Base-by-base conservation (phyloP, 2,797 vertebrate genomes). In the Tiaroga cobitis region DNA sequence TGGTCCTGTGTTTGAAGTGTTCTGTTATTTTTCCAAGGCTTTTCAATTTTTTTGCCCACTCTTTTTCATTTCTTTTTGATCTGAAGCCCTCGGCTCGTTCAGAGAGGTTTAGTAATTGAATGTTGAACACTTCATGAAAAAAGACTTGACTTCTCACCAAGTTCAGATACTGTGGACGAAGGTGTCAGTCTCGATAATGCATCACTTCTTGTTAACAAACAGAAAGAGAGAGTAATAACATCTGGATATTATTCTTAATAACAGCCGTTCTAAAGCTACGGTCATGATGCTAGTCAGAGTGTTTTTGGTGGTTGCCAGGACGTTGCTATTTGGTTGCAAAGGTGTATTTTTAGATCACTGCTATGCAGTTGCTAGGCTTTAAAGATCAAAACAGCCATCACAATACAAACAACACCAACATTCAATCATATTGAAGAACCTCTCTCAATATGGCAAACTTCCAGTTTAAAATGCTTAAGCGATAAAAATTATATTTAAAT, bases 1-100 rank as follows among this genome's bases (percentile, higher is more conserved):
- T 80, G 70, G 15, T 32, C 54, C 15, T 51, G 61, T 81, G 80
- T 88, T 87, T 89, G 87, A 88, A 87, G 83, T 87, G 68, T 63
- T 74, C 32, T 67, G 67, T 46, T 79, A 75, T 84, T 81, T 84
- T 67, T 54, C 46, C 39, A 70, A 61, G 51, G 73, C 39, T 59
- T 59, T 4, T 59, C 56, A 9, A n/a, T 76, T 70, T 37, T 79
- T 87, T 75, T 29, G 61, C 29, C 43, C 70, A 34, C 24, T 68
- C 61, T 68, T 49, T 75, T 77, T 68, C 51, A 41, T 78, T 54
- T 68, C 41, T 85, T 49, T 87, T 83, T 85, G 85, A 87, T 88
- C 77, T 87, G 49, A 70, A 80, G 29, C 56, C 59, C 68, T 76
- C 10, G 32, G 41, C 51, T 86, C 16, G 3, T 51, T 72, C 46